Conservation (phyloP, 2,797 vertebrate genomes). For the Muraenolepis orangiensis region DNA sequence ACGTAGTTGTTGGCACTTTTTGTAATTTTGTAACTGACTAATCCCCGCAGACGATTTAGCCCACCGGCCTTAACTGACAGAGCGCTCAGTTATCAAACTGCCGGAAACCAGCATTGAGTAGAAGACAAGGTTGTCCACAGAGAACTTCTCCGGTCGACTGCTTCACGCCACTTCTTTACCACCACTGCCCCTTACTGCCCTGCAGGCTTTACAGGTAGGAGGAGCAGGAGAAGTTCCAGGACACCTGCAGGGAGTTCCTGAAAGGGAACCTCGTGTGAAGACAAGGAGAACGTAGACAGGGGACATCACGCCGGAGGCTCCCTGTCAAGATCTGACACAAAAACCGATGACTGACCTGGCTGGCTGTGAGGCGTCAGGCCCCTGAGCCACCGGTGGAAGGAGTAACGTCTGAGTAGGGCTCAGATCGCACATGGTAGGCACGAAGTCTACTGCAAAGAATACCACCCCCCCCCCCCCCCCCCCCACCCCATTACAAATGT, state of each 20-base stretch:
- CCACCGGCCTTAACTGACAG: neutral
- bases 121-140: too few species aligned
- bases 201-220: neutral
- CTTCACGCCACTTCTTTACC: neutral
- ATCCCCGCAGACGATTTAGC: neutral
- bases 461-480: neutral
- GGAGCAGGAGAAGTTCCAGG: neutral
- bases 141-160: neutral
- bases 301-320: neutral
- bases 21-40: neutral
- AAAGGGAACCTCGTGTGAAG: neutral
- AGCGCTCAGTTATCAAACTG: neutral
- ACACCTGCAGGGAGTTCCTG: neutral
- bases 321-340: neutral
- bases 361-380: neutral
- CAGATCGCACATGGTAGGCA: neutral
- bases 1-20: neutral
- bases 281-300: neutral
- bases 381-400: neutral
- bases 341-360: neutral
- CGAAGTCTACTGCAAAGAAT: neutral
- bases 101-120: neutral
- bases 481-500: neutral
- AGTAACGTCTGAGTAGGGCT: neutral
- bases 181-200: too few species aligned